Base-by-base conservation (phyloP, 2,888 invertebrate species). In the Drosophila tanythrix region DNA sequence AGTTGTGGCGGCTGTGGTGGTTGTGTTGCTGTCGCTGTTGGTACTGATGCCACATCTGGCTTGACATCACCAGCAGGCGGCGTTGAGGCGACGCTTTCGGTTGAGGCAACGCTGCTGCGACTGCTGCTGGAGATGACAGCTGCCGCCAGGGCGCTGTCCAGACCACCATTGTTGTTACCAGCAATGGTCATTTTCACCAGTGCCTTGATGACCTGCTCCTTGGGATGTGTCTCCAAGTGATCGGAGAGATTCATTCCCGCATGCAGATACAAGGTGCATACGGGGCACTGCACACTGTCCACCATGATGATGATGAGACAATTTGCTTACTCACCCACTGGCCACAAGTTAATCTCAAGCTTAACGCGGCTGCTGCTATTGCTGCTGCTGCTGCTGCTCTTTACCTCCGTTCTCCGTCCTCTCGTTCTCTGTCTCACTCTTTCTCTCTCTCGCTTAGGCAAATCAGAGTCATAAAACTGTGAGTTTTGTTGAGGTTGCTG, bases 191-290 rank as follows among this genome's bases (percentile, higher is more conserved):
- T 87, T 76, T 93, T 92, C 63, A 95, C 93, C 76, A 97, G 94
- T 31, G 97, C 97, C 92, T 96, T 96, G 83, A 97, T 97, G 59
- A 97, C 97, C 93, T 97, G 97, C 87, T 97, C 97, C 93, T 97
- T 97, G 50, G 97, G 97, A 94, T 97, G 97, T 33, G 97, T 97
- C 91, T 96, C 96, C 92, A 97, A 94, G 92, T 97, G 97, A 78
- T 95, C 95, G 92, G 96, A 96, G 83, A 97, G 94, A 70, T 96
- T 95, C 94, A 97, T 97, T 67, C 97, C 97, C 93, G 96, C 96
- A 83, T 97, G 95, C 81, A 97, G 94, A 93, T 95, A 97, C 75
- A 97, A 94, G 46, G 97, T 97, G 93, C 97, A 97, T 80, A 97
- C 97, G 63, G 97, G 97, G 93, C 97, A 97, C 92, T 95, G 95